A percentile compares a stretch with the other conserved stretches of the same genome.
Conservation (phyloP, 2,888 invertebrate species). For the Caenorhabditis uteleia region DNA sequence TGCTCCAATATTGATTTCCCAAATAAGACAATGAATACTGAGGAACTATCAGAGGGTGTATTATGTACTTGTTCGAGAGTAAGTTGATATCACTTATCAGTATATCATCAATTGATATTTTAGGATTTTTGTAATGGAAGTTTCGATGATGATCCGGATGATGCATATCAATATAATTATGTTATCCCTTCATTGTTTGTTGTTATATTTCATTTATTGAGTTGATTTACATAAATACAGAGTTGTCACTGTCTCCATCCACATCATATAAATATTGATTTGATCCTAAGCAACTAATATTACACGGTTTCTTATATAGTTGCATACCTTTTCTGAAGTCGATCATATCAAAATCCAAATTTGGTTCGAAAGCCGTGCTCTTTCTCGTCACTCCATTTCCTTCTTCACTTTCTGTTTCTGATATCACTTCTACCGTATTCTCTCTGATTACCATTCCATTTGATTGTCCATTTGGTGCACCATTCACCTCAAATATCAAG, state of each 20-base stretch:
- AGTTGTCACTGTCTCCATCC: constrained; percentile 9
- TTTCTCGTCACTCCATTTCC: constrained; percentile 15
- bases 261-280: constrained; percentile 31
- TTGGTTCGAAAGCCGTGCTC: constrained; percentile 52
- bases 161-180: background rate
- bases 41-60: background rate
- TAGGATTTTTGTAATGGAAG: constrained; percentile 36
- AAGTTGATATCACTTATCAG: background rate
- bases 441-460: constrained; percentile 2
- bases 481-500: background rate
- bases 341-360: constrained; percentile 54
- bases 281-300: constrained; percentile 7
- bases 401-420: constrained; percentile 12
- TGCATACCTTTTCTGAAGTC: constrained; percentile 22
- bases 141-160: constrained; percentile 24
- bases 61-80: constrained; percentile 2
- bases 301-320: background rate
- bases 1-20: constrained; percentile 27
- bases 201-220: background rate
- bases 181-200: background rate
- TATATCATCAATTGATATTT: background rate
- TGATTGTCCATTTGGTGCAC: constrained; percentile 7
- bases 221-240: constrained; percentile 14
- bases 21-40: constrained; percentile 1
- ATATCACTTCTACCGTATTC: constrained; percentile 2